Conservation (phyloP, 64 coral and sea anemone genomes). For the Acropora tenuis region DNA sequence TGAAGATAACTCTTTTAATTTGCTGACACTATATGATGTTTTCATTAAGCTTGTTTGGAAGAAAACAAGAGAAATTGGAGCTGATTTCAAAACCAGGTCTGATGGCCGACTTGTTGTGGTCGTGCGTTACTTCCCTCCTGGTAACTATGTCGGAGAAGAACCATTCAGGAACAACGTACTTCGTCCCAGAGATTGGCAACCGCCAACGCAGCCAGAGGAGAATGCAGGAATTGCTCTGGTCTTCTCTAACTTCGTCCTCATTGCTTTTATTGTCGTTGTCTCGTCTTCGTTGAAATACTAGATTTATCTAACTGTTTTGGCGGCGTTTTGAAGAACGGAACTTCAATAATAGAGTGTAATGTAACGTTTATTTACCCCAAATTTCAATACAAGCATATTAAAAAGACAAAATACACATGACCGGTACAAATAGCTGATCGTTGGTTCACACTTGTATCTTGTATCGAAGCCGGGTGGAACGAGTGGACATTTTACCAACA, state of each 20-base stretch:
- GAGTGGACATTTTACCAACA: no score
- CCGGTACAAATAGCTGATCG: no score
- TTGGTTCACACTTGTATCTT: no score
- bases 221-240: neutral
- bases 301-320: no score
- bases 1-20: no score
- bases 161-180: slow-evolving; percentile 3
- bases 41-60: neutral
- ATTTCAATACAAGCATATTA: no score
- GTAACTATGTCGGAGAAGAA: neutral
- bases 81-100: neutral
- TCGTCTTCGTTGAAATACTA: neutral
- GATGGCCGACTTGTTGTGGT: slow-evolving; percentile 19
- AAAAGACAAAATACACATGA: no score
- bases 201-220: neutral
- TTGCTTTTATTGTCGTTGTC: neutral
- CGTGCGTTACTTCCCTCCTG: slow-evolving; percentile 7
- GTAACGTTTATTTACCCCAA: no score
- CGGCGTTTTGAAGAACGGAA: no score
- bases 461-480: no score
- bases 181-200: neutral
- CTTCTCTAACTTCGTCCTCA: neutral
- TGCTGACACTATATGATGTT: no score
- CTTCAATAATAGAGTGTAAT: no score
- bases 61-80: neutral